phyloP scores from a whole-genome alignment of 2,113 vertebrate genomes.

The Melanotaenia duboulayi region DNA sequence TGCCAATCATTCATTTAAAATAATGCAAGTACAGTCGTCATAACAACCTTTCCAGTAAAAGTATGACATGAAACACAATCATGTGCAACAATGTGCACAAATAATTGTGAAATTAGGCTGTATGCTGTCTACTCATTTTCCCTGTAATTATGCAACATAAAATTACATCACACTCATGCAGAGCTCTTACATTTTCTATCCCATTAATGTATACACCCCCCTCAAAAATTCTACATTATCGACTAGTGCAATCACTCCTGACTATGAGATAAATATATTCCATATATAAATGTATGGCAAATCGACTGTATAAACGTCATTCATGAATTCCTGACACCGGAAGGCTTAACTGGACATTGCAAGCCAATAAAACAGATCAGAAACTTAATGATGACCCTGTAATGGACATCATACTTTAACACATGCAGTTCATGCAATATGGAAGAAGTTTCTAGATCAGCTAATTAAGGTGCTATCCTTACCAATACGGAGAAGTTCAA shows the following conservation, averaged over 20 bases:
- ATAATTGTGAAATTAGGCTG: no score
- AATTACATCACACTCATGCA: no score
- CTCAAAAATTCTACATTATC: neutral
- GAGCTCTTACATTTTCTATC: neutral
- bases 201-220: neutral
- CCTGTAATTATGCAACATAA: no score
- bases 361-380: no score
- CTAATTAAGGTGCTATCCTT: constrained; percentile 56
- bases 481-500: constrained; percentile 93
- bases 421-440: constrained; percentile 9
- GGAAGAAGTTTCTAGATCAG: constrained; percentile 1
- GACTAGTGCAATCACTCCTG: neutral
- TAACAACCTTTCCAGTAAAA: no score
- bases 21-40: no score
- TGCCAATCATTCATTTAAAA: no score
- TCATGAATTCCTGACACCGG: neutral
- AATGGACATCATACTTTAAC: neutral
- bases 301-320: neutral
- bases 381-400: neutral
- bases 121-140: no score
- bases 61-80: no score
- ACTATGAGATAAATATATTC: neutral
- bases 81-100: no score
- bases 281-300: neutral
- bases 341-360: neutral